A percentile compares a stretch with the other conserved stretches of the same genome.
phyloP scores from a whole-genome alignment of 2,113 vertebrate species.

The Orthonyx spaldingii region DNA sequence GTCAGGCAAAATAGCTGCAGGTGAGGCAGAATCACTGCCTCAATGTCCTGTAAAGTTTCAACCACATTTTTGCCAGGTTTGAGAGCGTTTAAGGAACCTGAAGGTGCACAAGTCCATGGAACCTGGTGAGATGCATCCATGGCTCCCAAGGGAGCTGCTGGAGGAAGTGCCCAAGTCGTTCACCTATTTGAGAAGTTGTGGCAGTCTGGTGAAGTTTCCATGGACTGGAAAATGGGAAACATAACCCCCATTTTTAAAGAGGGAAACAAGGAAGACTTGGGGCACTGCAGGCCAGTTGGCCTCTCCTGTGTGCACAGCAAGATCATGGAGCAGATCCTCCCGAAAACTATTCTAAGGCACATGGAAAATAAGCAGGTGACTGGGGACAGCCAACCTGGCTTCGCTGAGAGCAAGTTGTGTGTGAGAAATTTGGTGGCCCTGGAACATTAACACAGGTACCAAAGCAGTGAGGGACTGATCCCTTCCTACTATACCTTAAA shows the following conservation, averaged over 20 bases:
- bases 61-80: not conserved
- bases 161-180: not conserved
- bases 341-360: not conserved
- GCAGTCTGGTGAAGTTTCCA: not conserved
- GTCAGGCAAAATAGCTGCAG: not conserved
- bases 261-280: not conserved
- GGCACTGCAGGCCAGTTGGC: not conserved
- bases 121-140: not conserved
- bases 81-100: not conserved
- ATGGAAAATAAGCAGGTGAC: not conserved
- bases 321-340: not conserved
- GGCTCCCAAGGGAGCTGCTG: not conserved
- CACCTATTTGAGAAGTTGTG: not conserved
- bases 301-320: not conserved
- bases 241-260: not conserved
- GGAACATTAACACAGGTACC: not conserved
- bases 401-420: not conserved
- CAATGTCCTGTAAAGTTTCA: not conserved
- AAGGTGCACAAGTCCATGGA: not conserved
- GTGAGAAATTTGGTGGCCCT: not conserved
- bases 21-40: not conserved
- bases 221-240: not conserved
- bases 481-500: not conserved
- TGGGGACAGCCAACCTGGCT: not conserved
- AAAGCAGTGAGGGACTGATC: not conserved